Evolutionary conservation across 2,797 vertebrate genomes (phyloP).

Genomic region (Eidolon dupreanum): DNA sequence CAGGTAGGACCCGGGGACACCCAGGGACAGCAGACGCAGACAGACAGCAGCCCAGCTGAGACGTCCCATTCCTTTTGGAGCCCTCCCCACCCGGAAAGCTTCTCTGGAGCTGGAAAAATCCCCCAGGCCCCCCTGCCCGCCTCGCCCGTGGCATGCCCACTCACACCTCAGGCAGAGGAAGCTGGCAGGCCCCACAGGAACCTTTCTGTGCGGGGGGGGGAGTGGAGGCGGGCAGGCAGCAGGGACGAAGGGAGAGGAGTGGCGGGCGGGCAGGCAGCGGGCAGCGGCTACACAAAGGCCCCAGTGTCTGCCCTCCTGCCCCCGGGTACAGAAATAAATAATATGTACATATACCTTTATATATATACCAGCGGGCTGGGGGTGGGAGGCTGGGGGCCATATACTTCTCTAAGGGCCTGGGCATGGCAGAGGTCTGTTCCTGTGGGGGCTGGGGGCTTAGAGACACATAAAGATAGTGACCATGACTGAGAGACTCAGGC

Average conservation of each 20-base stretch:
- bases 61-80: slow-evolving; percentile 36
- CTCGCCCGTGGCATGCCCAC: slow-evolving; percentile 63
- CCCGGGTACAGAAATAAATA: slow-evolving; percentile 76
- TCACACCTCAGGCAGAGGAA: slow-evolving; percentile 81
- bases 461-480: background rate
- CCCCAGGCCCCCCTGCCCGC: slow-evolving; percentile 34
- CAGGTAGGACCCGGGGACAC: background rate
- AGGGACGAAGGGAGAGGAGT: slow-evolving; percentile 66
- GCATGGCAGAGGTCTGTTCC: background rate
- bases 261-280: slow-evolving; percentile 58
- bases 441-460: background rate
- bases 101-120: slow-evolving; percentile 49
- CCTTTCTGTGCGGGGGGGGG: slow-evolving; percentile 69
- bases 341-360: slow-evolving; percentile 65
- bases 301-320: slow-evolving; percentile 78
- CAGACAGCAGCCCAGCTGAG: background rate
- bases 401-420: background rate
- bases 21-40: slow-evolving; percentile 26
- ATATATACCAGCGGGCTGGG: slow-evolving; percentile 13
- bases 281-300: slow-evolving; percentile 72
- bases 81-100: slow-evolving; percentile 41
- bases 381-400: background rate
- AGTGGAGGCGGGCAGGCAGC: slow-evolving; percentile 59
- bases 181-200: slow-evolving; percentile 80
- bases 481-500: background rate